These are phyloP conservation scores for Serinus canaria DNA, from an alignment of 2,113 vertebrate genomes.

Conservation along the genomic window DNA sequence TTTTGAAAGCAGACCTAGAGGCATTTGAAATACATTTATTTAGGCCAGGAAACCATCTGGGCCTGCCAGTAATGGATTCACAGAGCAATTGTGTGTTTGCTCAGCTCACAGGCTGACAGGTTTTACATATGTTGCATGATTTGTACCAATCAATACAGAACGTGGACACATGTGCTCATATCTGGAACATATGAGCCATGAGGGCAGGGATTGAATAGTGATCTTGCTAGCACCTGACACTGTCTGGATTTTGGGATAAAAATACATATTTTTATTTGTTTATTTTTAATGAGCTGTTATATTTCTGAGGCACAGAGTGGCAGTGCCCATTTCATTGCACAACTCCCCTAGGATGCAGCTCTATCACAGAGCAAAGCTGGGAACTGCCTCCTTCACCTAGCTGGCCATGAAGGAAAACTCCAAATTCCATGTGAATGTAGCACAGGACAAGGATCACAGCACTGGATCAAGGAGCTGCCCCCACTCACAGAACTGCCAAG, in stretches of 20 bases:
- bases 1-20: slow-evolving; percentile 18
- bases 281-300: background rate
- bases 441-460: background rate
- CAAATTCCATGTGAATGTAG: background rate
- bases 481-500: background rate
- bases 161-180: background rate
- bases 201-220: background rate
- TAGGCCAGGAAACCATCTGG: slow-evolving; percentile 18
- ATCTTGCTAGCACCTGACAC: background rate
- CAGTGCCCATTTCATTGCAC: rapidly evolving
- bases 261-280: background rate
- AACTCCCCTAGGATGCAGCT: background rate
- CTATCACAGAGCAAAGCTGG: background rate
- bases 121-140: background rate
- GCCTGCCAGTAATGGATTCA: background rate
- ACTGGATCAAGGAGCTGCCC: background rate
- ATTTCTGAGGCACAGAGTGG: background rate
- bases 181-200: background rate
- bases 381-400: background rate
- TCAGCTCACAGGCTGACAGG: background rate
- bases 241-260: background rate
- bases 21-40: slow-evolving; percentile 40
- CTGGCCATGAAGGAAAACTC: background rate
- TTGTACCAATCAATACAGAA: background rate
- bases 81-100: background rate